These are phyloP conservation scores for Drosophila pruinosa DNA, from an alignment of 1,140 invertebrate genomes.

Conservation along the genomic window DNA sequence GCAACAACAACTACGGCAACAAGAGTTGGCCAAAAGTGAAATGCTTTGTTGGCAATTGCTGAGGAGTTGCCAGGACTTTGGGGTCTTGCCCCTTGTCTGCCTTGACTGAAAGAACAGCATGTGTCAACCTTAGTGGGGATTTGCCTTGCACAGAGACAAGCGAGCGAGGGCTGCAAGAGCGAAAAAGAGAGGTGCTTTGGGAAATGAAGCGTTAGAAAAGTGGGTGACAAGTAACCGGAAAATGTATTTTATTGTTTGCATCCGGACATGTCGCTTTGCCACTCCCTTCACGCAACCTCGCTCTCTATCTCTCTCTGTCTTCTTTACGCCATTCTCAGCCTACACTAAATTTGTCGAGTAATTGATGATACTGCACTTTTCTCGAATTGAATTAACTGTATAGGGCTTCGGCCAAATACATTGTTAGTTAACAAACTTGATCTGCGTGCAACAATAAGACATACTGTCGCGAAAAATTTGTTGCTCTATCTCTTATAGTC, in stretches of 20 bases:
- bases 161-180: background rate
- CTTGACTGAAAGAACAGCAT: constrained; percentile 51
- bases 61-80: constrained; percentile 66
- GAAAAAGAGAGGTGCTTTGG: background rate
- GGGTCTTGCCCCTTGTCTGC: constrained; percentile 33
- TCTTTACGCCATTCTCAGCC: background rate
- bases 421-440: too few species aligned
- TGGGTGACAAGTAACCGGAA: constrained; percentile 81
- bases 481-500: too few species aligned
- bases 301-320: background rate
- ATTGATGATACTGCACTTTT: constrained; percentile 79
- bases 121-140: constrained; percentile 73
- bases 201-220: constrained; percentile 53
- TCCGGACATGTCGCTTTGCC: constrained; percentile 72
- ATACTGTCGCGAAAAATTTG: too few species aligned
- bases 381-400: constrained; percentile 24
- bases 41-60: constrained; percentile 78
- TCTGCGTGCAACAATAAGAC: too few species aligned
- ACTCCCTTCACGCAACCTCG: constrained; percentile 30
- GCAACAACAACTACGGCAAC: background rate
- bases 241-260: constrained; percentile 82
- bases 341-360: constrained; percentile 73
- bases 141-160: constrained; percentile 20
- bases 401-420: background rate
- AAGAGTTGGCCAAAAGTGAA: constrained; percentile 58